A percentile compares a stretch with the other conserved stretches of the same genome.
phyloP scores from a whole-genome alignment of 1,140 invertebrate species.

The Diuraphis noxia region DNA sequence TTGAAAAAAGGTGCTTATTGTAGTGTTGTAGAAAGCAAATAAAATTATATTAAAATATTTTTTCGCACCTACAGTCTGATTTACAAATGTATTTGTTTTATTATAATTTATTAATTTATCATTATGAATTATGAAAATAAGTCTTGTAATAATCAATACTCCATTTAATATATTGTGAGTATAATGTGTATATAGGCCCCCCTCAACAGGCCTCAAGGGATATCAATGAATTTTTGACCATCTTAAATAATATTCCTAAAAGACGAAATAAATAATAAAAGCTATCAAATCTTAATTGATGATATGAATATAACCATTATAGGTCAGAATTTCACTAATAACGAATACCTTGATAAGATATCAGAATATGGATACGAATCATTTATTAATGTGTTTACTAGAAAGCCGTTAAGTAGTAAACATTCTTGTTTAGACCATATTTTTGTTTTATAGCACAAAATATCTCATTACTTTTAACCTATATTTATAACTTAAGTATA shows the following conservation, averaged over 20 bases:
- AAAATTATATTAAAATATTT: neutral
- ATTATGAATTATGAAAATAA: too few species aligned
- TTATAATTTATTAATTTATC: too few species aligned
- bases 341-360: neutral
- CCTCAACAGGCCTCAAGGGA: too few species aligned
- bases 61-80: too few species aligned
- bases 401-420: neutral
- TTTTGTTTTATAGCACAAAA: neutral
- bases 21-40: neutral
- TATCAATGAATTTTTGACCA: too few species aligned
- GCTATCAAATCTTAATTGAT: neutral
- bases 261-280: neutral
- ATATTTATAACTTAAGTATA: too few species aligned
- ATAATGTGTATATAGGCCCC: neutral
- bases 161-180: too few species aligned
- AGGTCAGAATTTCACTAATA: neutral
- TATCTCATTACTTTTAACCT: too few species aligned
- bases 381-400: neutral
- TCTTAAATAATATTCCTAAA: neutral
- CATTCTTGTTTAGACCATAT: slow-evolving; percentile 11
- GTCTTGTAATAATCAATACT: too few species aligned
- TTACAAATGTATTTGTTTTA: too few species aligned
- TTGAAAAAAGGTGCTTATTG: neutral
- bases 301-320: neutral
- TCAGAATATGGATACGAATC: slow-evolving; percentile 3